These are phyloP conservation scores for Tineola bisselliella DNA, from an alignment of 2,888 invertebrate species.

Conservation along the genomic window DNA sequence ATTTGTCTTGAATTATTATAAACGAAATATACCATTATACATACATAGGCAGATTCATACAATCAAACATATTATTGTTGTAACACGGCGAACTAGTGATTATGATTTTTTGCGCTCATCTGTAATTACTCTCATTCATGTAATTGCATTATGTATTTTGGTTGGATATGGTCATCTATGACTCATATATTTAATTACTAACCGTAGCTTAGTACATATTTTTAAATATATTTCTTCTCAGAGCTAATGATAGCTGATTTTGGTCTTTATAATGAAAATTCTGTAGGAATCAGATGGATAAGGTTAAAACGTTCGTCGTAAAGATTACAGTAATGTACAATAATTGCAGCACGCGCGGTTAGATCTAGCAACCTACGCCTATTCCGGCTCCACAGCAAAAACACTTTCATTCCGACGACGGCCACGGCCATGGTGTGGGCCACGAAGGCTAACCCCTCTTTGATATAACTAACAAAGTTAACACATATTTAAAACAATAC, in stretches of 20 bases:
- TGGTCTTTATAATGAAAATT: no score
- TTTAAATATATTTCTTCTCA: no score
- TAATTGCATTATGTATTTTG: conserved; percentile 1
- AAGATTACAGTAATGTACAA: no score
- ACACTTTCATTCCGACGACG: conserved; percentile 26
- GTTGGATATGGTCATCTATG: neutral
- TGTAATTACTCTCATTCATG: conserved; percentile 8
- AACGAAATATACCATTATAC: neutral
- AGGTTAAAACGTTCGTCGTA: no score
- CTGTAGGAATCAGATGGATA: neutral
- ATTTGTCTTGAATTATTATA: no score
- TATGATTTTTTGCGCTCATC: neutral
- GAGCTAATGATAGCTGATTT: no score
- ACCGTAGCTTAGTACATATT: neutral
- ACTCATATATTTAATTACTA: conserved; percentile 2
- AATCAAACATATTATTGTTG: neutral
- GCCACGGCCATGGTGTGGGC: conserved; percentile 21
- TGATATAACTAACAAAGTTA: neutral
- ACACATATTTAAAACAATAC: neutral
- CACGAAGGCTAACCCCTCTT: conserved; percentile 19
- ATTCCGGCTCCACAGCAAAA: conserved; percentile 19
- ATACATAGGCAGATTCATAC: neutral
- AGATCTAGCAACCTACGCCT: conserved; percentile 21
- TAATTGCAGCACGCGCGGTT: conserved; percentile 3
- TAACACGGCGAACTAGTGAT: neutral